Base-by-base conservation (phyloP, 2,113 vertebrate genomes). In the Synchiropus splendidus region DNA sequence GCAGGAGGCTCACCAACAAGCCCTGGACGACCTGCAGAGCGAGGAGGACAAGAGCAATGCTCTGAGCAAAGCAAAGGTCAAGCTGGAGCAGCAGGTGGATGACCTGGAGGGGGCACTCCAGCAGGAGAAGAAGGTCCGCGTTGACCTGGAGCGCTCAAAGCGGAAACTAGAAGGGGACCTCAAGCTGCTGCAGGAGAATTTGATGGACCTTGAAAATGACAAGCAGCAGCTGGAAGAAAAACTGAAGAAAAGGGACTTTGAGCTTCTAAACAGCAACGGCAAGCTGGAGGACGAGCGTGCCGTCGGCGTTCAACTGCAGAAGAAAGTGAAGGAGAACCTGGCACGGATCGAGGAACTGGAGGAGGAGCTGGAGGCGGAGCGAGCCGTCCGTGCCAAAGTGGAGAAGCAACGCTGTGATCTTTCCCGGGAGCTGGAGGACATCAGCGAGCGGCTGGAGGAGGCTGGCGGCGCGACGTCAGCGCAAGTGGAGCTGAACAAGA, bases 31-130 rank as follows among this genome's bases (percentile, higher is more conserved):
- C 72, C 86, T 97, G 6, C 94, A 97, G 70, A 92, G 88, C 0
- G 94, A 97, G 47, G 92, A 97, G 9, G 92, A 97, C 73, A 97
- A 97, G 35, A 90, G 83, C 67, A 97, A 97, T 64, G 87, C 85
- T 6, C 45, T 97, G 43, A 85, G 75, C 0, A 97, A 96, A 70
- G 84, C 88, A 52, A 98, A 92, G 51, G 79, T 77, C 42, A 98
- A 98, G 64, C 76, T 96, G 66, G 94, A 97, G 9, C 92, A 97
- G 51, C 94, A 97, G 18, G 89, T 86, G 13, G 94, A 97, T 0
- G 94, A 97, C 1, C 74, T 91, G 42, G 89, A 92, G 50, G 88
- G 87, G 1, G 89, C 87, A 0, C 51, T 92, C 50, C 89, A 92
- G 48, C 89, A 91, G 43, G 89, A 92, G 55, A 92, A 92, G 66